Conservation (phyloP, 2,797 vertebrate genomes). For the Liparis tanakae region DNA sequence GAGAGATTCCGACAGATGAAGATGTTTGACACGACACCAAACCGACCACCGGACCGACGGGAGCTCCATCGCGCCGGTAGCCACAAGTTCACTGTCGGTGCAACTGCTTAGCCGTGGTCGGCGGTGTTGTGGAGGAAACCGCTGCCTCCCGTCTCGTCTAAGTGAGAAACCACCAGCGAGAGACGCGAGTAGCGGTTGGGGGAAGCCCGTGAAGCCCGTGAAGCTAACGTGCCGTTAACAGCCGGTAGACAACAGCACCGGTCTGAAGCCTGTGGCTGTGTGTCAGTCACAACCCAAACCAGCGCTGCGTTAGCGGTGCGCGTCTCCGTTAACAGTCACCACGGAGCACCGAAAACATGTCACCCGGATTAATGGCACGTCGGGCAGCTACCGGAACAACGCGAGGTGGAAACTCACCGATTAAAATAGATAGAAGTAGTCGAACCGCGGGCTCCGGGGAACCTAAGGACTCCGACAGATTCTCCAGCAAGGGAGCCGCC, state of each 20-base stretch:
- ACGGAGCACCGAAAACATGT: neutral
- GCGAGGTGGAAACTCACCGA: constrained; percentile 84
- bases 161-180: neutral
- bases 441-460: constrained; percentile 93
- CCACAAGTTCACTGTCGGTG: neutral
- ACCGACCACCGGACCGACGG: neutral
- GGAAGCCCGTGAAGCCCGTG: too few relatives aligned
- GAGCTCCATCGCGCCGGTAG: neutral
- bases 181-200: too few relatives aligned
- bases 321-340: constrained; percentile 25
- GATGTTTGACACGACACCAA: neutral
- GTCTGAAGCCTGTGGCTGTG: constrained; percentile 28
- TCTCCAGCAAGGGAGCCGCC: constrained; percentile 87
- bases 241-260: neutral
- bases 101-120: neutral
- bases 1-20: neutral
- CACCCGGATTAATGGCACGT: neutral
- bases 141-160: neutral
- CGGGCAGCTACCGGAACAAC: neutral
- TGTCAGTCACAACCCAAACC: constrained; percentile 39
- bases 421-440: constrained; percentile 91
- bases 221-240: neutral
- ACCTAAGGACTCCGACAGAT: constrained; percentile 88
- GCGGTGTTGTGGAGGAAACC: neutral
- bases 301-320: constrained; percentile 50